Conservation (phyloP, 2,797 vertebrate species). For the Tiaroga cobitis region DNA sequence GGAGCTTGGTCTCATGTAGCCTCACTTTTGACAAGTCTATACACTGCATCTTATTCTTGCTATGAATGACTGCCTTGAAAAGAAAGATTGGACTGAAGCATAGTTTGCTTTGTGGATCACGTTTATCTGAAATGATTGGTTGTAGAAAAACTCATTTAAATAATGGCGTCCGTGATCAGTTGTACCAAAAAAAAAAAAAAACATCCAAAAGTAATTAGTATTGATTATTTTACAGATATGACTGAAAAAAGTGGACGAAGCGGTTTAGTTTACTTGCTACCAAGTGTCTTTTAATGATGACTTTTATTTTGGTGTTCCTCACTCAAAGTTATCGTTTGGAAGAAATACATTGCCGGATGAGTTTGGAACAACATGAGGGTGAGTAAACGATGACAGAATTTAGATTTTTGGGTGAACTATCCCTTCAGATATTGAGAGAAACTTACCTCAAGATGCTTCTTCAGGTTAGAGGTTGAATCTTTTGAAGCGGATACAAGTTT, state of each 20-base stretch:
- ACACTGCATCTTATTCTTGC: constrained; percentile 1
- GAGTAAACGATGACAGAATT: background rate
- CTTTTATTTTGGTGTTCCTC: background rate
- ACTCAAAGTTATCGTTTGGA: background rate
- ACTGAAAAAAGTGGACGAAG: background rate
- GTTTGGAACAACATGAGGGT: background rate
- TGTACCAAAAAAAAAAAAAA: background rate
- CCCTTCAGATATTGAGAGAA: constrained; percentile 3
- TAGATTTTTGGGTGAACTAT: background rate
- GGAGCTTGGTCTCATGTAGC: background rate
- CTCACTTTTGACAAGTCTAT: background rate
- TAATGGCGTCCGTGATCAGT: no score
- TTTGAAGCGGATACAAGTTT: constrained; percentile 26
- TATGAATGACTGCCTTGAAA: no score
- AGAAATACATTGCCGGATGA: background rate
- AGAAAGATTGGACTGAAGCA: background rate
- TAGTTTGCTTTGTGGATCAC: background rate
- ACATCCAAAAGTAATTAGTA: background rate
- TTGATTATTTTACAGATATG: background rate
- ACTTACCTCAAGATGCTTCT: constrained; percentile 25
- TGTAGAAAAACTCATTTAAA: background rate
- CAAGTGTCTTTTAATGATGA: background rate
- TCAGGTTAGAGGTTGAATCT: constrained; percentile 34
- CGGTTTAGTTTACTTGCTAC: background rate
- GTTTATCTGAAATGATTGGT: background rate